Conservation (phyloP, 1,140 invertebrate species). For the Meloidogyne chitwoodi region DNA sequence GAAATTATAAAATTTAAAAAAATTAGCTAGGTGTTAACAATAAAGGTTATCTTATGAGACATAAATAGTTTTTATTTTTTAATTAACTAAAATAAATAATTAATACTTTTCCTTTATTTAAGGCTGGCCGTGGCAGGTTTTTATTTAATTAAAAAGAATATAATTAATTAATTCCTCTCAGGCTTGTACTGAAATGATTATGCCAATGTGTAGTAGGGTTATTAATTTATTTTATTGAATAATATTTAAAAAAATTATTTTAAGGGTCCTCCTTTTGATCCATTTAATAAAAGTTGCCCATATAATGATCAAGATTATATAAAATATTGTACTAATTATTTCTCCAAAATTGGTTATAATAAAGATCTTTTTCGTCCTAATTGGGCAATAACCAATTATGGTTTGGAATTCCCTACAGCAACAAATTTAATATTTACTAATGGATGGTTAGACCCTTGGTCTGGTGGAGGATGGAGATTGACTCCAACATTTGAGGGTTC, state of each 20-base stretch:
- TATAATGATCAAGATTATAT: background rate
- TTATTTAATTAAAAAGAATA: background rate
- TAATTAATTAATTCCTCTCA: constrained; percentile 3
- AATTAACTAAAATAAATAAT: no score
- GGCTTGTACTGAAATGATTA: constrained; percentile 89
- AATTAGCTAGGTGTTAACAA: no score
- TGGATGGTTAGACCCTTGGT: constrained; percentile 82
- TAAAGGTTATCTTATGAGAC: no score
- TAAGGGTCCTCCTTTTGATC: constrained; percentile 5
- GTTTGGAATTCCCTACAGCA: constrained; percentile 77
- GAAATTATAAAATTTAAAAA: no score
- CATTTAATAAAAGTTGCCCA: constrained; percentile 9
- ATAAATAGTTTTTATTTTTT: no score
- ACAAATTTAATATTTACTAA: constrained; percentile 68
- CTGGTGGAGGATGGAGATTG: constrained; percentile 17
- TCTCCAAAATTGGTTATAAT: constrained; percentile 3
- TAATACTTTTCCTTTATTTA: background rate
- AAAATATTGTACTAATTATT: background rate
- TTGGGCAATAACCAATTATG: constrained; percentile 73
- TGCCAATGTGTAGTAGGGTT: constrained; percentile 79
- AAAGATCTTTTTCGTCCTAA: constrained; percentile 66
- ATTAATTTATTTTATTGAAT: background rate
- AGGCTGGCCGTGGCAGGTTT: constrained; percentile 48
- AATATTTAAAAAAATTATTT: background rate
- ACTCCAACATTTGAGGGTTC: constrained; percentile 33